Evolutionary conservation across 2,797 vertebrate species (phyloP), one percentile per base, ranked within the genome.

Genomic region (Loris lydekkerianus): DNA sequence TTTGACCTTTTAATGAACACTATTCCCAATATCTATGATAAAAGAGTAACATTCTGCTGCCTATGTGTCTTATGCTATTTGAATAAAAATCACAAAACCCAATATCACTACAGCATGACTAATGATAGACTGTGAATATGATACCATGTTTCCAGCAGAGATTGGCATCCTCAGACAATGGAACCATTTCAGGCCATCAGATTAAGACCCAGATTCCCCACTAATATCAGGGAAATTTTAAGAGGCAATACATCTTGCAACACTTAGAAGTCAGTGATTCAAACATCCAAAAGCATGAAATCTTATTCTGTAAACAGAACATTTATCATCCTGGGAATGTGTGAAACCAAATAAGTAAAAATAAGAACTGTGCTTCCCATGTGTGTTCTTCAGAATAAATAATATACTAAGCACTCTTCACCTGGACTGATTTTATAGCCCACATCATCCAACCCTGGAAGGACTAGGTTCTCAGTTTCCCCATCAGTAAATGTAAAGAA

Each of bases 271-370:
- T 29, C 67, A 89, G 81, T 7, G 3, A 63, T 69, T 89, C 80
- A 85, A 70, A 84, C 72, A 70, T 96, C 72, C 81, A 83, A 91
- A 89, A 56, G 53, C 76, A 86, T 85, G 82, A 91, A 95, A 92
- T 85, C 92, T 46, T 91, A 69, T 60, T 21, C 21, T 37, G 63
- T 80, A 96, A 91, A 60, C 43, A 83, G 29, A 96, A 67, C n/a
- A 93, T 84, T 94, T 86, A 90, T 94, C 93, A 96, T 75, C 84
- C 20, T 40, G 31, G 20, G 20, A 93, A 70, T 67, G n/a, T 87
- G n/a, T 49, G 43, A 87, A 96, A 87, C 40, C 77, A 82, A 78
- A 20, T n/a, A 80, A 49, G 25, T 49, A 15, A 75, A 95, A 89
- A 72, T 81, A 86, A 85, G 61, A 86, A 81, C 49, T 85, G 49